Conservation (phyloP, 2,888 invertebrate genomes). For the Sarcophaga subvicina region DNA sequence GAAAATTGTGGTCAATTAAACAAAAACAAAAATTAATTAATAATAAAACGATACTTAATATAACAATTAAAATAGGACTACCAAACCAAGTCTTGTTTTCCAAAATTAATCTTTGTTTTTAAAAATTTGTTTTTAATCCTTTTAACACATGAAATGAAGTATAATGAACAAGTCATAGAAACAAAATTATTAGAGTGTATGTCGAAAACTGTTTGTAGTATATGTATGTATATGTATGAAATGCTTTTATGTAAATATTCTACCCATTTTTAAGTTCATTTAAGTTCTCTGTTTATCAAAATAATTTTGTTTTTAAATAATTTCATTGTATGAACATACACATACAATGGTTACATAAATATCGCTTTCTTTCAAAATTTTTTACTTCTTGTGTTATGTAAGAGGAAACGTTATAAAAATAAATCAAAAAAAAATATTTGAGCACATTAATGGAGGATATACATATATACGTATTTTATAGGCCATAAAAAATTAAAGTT, state of each 20-base stretch:
- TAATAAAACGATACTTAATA: no score
- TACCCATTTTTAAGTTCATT: conserved; percentile 43
- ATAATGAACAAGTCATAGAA: neutral
- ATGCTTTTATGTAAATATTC: neutral
- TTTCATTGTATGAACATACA: conserved; percentile 6
- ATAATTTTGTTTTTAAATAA: conserved; percentile 3
- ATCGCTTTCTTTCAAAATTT: neutral
- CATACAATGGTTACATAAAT: neutral
- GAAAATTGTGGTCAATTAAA: no score
- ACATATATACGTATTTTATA: neutral
- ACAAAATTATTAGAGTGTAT: neutral
- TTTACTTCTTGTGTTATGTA: neutral
- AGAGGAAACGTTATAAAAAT: conserved; percentile 8
- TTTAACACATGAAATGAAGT: neutral
- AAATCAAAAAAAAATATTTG: conserved; percentile 14
- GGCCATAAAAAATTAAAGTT: neutral
- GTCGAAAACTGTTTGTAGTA: no score
- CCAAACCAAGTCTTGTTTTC: no score
- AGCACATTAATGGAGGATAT: conserved; percentile 30
- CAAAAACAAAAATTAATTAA: no score
- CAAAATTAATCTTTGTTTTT: no score
- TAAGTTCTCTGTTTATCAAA: conserved; percentile 29
- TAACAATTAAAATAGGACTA: no score
- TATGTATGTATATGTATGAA: no score
- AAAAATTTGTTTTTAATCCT: neutral